Percentiles rank a stretch among this genome's conserved stretches.
These are phyloP conservation scores for Lypha dubia DNA, from an alignment of 2,888 invertebrate species.

Conservation along the genomic window DNA sequence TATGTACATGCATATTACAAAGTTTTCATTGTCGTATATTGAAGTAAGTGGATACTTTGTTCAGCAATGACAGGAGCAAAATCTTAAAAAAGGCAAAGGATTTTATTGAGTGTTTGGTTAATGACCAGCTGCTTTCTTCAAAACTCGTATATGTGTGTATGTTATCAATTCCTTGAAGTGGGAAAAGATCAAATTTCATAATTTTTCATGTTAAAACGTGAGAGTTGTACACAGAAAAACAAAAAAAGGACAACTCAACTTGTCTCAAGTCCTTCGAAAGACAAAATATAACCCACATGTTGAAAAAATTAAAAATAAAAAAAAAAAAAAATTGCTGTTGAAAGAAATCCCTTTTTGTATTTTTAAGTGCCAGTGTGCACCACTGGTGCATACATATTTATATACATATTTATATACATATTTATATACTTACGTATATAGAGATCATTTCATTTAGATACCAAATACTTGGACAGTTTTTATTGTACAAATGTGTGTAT, in stretches of 20 bases:
- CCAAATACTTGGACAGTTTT: not conserved
- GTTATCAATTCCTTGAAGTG: slow-evolving; percentile 39
- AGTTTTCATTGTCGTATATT: not conserved
- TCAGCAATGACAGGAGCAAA: slow-evolving; percentile 30
- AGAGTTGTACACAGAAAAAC: slow-evolving; percentile 42
- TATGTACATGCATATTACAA: too few species aligned
- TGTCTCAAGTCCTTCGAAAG: slow-evolving; percentile 49
- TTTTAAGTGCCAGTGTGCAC: slow-evolving; percentile 27
- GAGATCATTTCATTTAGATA: not conserved
- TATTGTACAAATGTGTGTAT: not conserved
- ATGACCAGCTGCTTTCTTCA: slow-evolving; percentile 63
- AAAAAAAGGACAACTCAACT: slow-evolving; percentile 34
- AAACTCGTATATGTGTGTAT: slow-evolving; percentile 11
- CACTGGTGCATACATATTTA: slow-evolving; percentile 1
- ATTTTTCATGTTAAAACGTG: slow-evolving; percentile 64
- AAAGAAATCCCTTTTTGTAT: slow-evolving; percentile 31
- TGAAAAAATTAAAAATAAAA: slow-evolving; percentile 40
- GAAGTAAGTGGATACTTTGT: slow-evolving; percentile 62
- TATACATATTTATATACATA: not conserved
- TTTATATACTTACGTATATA: not conserved
- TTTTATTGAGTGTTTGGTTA: slow-evolving; percentile 51
- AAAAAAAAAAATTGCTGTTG: slow-evolving; percentile 34
- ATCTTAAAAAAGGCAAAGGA: slow-evolving; percentile 50
- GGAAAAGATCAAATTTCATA: slow-evolving; percentile 69
- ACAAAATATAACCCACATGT: slow-evolving; percentile 57